These are phyloP conservation scores for Lepidochitona cinerea DNA, from an alignment of 2,888 invertebrate species.

Conservation along the genomic window DNA sequence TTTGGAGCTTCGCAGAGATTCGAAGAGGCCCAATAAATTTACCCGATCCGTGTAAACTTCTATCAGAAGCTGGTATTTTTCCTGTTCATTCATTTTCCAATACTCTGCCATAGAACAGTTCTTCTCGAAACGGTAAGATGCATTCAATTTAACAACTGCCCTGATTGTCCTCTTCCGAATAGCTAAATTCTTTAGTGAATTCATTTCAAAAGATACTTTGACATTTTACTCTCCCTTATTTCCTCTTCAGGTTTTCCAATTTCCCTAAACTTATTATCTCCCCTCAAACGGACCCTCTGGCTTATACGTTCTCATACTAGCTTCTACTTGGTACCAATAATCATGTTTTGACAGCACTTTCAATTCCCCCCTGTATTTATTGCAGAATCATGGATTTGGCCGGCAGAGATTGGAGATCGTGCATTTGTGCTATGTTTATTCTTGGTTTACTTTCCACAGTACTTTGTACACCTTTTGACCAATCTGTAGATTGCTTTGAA, in stretches of 20 bases:
- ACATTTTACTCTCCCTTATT: too few species aligned
- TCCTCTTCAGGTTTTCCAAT: too few species aligned
- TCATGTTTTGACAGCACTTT: too few species aligned
- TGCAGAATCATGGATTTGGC: background rate
- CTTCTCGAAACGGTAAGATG: background rate
- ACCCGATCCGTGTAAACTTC: background rate
- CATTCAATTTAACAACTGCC: background rate
- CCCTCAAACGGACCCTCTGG: too few species aligned
- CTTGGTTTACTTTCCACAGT: background rate
- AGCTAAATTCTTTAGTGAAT: background rate
- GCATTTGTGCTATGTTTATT: background rate
- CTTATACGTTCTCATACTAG: too few species aligned
- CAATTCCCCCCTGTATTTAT: too few species aligned
- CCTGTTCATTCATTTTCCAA: background rate
- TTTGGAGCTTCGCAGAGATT: background rate
- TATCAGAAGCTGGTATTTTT: background rate
- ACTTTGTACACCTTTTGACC: background rate
- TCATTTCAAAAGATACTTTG: too few species aligned
- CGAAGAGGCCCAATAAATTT: background rate
- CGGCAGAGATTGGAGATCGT: background rate
- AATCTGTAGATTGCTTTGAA: background rate
- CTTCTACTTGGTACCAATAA: too few species aligned
- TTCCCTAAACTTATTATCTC: too few species aligned
- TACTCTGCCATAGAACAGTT: background rate
- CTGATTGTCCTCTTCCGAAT: background rate